Evolutionary conservation across 2,888 invertebrate genomes (phyloP).

Genomic region (Parnassius smintheus): DNA sequence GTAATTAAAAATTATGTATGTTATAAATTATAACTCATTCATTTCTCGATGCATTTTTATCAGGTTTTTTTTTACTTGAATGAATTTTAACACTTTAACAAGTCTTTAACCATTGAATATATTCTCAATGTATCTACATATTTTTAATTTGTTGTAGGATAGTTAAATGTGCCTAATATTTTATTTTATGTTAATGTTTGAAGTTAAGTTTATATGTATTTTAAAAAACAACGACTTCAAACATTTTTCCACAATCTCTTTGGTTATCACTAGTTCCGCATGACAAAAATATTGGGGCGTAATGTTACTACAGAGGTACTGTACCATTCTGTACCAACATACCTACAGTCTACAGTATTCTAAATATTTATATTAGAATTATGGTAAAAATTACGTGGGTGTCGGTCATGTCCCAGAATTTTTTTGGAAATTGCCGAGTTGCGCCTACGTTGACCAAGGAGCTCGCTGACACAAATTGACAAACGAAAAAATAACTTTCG

Average conservation of each 20-base stretch:
- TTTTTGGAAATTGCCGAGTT: not conserved
- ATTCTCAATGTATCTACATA: not conserved
- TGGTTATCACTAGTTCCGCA: too few relatives aligned
- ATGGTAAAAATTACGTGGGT: constrained; percentile 16
- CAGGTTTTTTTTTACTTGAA: too few relatives aligned
- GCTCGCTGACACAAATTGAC: constrained; percentile 45
- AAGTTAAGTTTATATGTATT: too few relatives aligned
- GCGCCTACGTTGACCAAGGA: constrained; percentile 52
- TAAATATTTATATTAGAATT: constrained; percentile 22
- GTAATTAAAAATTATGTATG: too few relatives aligned
- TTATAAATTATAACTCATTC: too few relatives aligned
- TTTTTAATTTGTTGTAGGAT: not conserved
- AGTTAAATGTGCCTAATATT: too few relatives aligned
- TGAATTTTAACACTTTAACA: too few relatives aligned
- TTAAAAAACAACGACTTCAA: too few relatives aligned
- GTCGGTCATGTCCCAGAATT: not conserved
- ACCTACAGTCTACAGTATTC: not conserved
- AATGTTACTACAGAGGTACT: not conserved
- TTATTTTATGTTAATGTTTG: not conserved
- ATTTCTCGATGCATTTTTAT: too few relatives aligned
- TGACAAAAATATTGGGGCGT: too few relatives aligned
- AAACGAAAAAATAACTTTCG: constrained; percentile 66
- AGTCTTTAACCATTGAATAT: not conserved
- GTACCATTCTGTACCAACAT: constrained; percentile 7
- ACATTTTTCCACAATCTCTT: too few relatives aligned